Evolutionary conservation across 1,140 invertebrate genomes (phyloP), one percentile per base, ranked within the genome.

Genomic region (Sipha flava): DNA sequence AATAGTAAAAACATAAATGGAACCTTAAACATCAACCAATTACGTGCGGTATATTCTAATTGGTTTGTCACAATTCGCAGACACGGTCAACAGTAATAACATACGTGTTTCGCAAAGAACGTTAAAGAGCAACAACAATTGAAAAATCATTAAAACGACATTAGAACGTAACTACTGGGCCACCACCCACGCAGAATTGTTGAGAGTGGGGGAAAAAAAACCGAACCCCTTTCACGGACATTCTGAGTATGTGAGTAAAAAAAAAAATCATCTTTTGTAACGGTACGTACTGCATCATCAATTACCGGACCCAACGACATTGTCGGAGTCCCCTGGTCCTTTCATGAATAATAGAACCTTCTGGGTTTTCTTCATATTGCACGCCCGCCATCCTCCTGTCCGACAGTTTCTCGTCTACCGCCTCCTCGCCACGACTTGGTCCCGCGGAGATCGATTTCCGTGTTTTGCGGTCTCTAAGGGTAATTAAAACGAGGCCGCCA

Each of bases 251-350:
- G 49, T 34, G 72, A 16, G 52, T 34, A 29, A 45, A 45, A 52
- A 57, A 77, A 77, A 73, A 49, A 72, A 37, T 57, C 52, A 59
- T 77, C 73, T 77, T 57, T 77, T 59, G 73, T 59, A 23, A 23
- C 73, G 34, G 31, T 72, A 54, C 31, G 21, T 4, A 37, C 70
- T 21, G 70, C 73, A 77, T 77, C 73, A 77, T 77, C 73, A 77
- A 77, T 77, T 77, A 77, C 73, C 73, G 73, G 73, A 59, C 70
- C 31, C 73, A 43, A 43, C 73, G 73, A 77, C 73, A 43, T 29
- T 47, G 73, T 57, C 37, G 47, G 21, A 59, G 7, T 16, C n/a
- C 49, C 3, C 1, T 21, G 12, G 62, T 47, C 66, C 23, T 47
- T 47, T 26, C 73, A 29, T 59, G 73, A 77, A 77, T 77, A 77